Conservation (phyloP, 2,888 invertebrate genomes). For the Dryobotodes eremita region DNA sequence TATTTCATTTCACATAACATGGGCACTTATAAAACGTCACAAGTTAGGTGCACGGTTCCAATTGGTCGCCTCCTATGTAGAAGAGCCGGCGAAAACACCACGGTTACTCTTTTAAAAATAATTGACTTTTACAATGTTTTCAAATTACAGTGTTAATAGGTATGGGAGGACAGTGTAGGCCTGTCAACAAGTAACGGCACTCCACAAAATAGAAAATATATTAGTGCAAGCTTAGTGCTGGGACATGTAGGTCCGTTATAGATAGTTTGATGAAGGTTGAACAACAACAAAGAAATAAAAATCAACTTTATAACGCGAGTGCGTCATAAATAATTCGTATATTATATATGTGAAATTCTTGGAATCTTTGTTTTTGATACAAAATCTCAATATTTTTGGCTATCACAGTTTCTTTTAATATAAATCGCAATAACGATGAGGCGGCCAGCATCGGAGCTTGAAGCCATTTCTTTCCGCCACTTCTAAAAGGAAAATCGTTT, state of each 20-base stretch:
- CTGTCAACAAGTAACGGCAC: too few relatives aligned
- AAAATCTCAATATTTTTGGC: not conserved
- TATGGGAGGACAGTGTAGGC: too few relatives aligned
- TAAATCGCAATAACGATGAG: slow-evolving; percentile 29
- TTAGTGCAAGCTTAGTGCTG: slow-evolving; percentile 20
- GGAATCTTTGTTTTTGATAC: not conserved
- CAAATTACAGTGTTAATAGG: too few relatives aligned
- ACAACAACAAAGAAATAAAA: not conserved
- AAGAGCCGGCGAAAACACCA: too few relatives aligned
- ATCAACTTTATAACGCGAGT: too few relatives aligned
- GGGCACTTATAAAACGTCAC: too few relatives aligned
- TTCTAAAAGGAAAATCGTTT: slow-evolving; percentile 32
- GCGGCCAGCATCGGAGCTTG: not conserved
- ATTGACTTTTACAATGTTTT: too few relatives aligned
- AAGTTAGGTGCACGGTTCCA: too few relatives aligned
- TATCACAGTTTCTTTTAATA: slow-evolving; percentile 4
- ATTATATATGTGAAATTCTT: not conserved
- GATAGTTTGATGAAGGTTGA: slow-evolving; percentile 28
- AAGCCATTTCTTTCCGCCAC: not conserved
- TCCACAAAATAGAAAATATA: not conserved
- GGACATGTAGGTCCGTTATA: not conserved
- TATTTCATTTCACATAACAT: too few relatives aligned
- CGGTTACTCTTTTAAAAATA: too few relatives aligned
- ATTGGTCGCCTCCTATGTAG: too few relatives aligned
- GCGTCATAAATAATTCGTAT: not conserved